Percentiles rank a stretch among this genome's conserved stretches.
phyloP scores from a whole-genome alignment of 2,888 invertebrate genomes.

The Graphium colonna region DNA sequence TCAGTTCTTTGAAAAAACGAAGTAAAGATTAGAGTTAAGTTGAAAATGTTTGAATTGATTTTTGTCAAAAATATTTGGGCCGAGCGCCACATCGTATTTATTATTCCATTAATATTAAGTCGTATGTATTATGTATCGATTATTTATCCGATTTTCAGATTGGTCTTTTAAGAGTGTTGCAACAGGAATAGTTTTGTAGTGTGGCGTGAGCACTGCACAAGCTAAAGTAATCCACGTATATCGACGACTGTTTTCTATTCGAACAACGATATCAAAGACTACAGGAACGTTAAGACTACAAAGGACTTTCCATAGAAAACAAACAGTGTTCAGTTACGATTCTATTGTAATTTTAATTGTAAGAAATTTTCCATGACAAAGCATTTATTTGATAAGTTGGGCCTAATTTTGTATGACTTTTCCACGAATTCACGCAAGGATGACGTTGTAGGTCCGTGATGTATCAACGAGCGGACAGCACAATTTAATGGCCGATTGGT shows the following conservation, averaged over 20 bases:
- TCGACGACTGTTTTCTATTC: conserved; percentile 41
- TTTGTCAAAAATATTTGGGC: conserved; percentile 5
- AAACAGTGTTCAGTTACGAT: conserved; percentile 45
- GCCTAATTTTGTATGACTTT: conserved; percentile 65
- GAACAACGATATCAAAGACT: conserved; percentile 74
- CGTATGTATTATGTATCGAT: conserved; percentile 17
- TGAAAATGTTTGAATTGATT: conserved; percentile 1
- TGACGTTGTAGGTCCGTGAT: conserved; percentile 14
- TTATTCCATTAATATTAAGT: conserved; percentile 20
- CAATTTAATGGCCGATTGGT: conserved; percentile 7
- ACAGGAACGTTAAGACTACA: conserved; percentile 31
- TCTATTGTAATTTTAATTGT: conserved; percentile 56
- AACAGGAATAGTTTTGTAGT: conserved; percentile 69
- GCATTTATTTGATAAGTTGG: conserved; percentile 70
- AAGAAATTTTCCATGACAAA: conserved; percentile 69
- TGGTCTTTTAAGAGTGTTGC: conserved; percentile 78
- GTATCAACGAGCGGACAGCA: conserved; percentile 1
- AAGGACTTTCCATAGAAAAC: conserved; percentile 16
- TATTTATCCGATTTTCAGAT: conserved; percentile 58
- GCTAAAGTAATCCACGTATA: conserved; percentile 8
- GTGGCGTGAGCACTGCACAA: conserved; percentile 33
- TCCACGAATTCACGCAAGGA: conserved; percentile 28
- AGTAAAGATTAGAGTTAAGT: conserved; percentile 3
- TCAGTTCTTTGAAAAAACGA: conserved; percentile 4
- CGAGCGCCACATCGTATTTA: conserved; percentile 16